Evolutionary conservation across 2,797 vertebrate species (phyloP), one percentile per base, ranked within the genome.

Genomic region (Micromesistius poutassou): DNA sequence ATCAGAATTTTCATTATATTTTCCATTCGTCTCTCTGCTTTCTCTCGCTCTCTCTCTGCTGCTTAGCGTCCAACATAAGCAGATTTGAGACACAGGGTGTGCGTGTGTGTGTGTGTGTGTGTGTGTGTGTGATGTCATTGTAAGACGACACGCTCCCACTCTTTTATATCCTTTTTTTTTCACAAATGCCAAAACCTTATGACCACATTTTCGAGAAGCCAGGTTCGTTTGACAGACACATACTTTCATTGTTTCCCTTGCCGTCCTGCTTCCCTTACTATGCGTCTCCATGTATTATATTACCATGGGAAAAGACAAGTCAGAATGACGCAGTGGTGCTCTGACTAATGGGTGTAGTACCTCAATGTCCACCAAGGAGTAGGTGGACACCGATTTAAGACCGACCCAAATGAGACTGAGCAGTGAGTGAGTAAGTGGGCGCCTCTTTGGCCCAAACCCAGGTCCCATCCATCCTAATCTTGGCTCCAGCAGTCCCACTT

Each of bases 101-200:
- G 42, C 16, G 42, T 46, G 42, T 55, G 50, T 55, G 46, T 55
- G 46, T 55, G 19, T 22, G 19, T 22, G 46, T 4, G 50, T 22
- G 19, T 19, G 46, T 55, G 46, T 55, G 66, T 70, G 66, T 93
- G 92, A 93, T 89, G 90, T 93, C 91, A 92, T 55, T 85, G 79
- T 82, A 78, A 30, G 12, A 28, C n/a, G 31, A 75, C 72, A 38
- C 71, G 13, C 16, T 33, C 71, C 12, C 0, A 72, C 71, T 72
- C 2, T 30, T 31, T 28, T 71, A 30, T 30, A 16, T 71, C 13
- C 7, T 30, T 30, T 30, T 71, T 30, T 71, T 30, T 9, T 14
- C 8, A 2, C 50, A n/a, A 46, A 13, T 2, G 13, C 42, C 12
- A 46, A 46, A 46, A 19, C 42, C 10, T 46, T 46, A 13, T 13